Percentiles rank a stretch among this genome's conserved stretches.
phyloP scores from a whole-genome alignment of 1,140 invertebrate genomes.

The Andrena cerasifolii region DNA sequence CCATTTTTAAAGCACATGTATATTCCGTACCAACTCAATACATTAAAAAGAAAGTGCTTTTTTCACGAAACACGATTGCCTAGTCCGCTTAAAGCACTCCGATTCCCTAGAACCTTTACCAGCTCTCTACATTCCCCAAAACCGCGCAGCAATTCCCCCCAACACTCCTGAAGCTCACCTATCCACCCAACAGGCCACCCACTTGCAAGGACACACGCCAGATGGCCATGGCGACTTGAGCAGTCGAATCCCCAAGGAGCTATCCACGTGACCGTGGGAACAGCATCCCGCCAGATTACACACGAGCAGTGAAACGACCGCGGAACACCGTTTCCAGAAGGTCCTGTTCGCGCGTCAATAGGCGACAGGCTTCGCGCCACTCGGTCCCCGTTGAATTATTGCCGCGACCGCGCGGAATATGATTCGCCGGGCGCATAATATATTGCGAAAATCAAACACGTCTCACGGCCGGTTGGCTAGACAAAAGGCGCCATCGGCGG shows the following conservation, averaged over 20 bases:
- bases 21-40: too few relatives aligned
- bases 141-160: too few relatives aligned
- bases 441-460: constrained; percentile 73
- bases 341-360: constrained; percentile 1
- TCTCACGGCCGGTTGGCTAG: constrained; percentile 69
- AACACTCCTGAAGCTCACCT: too few relatives aligned
- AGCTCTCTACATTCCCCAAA: too few relatives aligned
- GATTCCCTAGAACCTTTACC: too few relatives aligned
- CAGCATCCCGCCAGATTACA: background rate
- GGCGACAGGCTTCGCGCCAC: constrained; percentile 16
- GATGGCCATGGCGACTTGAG: too few relatives aligned
- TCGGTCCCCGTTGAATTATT: constrained; percentile 52
- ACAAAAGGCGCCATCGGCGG: constrained; percentile 72
- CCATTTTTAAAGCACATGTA: too few relatives aligned
- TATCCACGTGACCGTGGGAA: constrained; percentile 35
- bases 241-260: background rate
- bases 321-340: constrained; percentile 19
- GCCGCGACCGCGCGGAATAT: constrained; percentile 45
- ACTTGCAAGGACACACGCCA: too few relatives aligned
- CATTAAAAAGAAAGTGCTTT: too few relatives aligned
- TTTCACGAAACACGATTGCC: too few relatives aligned
- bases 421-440: constrained; percentile 66
- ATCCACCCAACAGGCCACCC: too few relatives aligned
- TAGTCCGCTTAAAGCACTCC: too few relatives aligned
- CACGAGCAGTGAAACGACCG: background rate